phyloP scores from a whole-genome alignment of 2,113 vertebrate genomes.

The Elachura formosa region DNA sequence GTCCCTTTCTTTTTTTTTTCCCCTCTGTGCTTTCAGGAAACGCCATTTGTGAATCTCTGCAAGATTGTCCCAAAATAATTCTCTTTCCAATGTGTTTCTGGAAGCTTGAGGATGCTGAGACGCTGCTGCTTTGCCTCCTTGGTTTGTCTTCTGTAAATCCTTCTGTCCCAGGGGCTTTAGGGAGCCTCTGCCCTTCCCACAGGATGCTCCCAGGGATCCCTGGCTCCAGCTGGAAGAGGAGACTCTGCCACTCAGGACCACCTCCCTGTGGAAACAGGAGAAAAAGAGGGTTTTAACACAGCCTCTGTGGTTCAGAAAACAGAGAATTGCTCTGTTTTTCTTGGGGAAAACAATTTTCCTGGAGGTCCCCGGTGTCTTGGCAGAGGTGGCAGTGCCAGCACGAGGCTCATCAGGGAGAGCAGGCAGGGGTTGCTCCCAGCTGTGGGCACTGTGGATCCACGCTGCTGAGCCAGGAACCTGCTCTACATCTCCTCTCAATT shows the following conservation, averaged over 20 bases:
- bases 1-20: neutral
- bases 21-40: neutral
- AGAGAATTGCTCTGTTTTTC: neutral
- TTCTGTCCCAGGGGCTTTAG: constrained; percentile 12
- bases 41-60: neutral
- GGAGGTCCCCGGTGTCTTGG: neutral
- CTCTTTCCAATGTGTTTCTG: neutral
- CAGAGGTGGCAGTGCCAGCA: neutral
- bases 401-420: neutral
- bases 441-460: neutral
- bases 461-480: neutral
- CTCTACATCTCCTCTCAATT: neutral
- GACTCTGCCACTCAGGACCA: neutral
- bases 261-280: neutral
- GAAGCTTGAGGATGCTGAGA: neutral
- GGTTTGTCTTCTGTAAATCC: neutral
- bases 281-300: neutral
- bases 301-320: neutral
- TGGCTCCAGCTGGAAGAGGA: neutral
- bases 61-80: neutral
- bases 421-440: neutral
- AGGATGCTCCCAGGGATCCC: neutral
- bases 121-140: neutral
- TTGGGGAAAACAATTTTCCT: neutral
- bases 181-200: neutral